Evolutionary conservation across 2,888 invertebrate genomes (phyloP).

Genomic region (Drosophila rubida): DNA sequence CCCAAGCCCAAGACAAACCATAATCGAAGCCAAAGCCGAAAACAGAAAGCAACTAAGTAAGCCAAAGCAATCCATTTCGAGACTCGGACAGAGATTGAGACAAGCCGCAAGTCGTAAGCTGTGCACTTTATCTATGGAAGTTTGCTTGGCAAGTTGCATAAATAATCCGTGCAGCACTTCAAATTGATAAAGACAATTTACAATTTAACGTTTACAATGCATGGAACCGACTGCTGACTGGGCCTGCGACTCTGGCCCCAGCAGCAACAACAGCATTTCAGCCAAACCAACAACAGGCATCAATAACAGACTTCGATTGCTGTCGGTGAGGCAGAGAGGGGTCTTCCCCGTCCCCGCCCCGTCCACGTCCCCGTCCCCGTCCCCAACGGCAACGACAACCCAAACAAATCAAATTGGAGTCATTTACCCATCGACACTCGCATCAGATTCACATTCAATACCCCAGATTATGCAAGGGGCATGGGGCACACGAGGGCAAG

Average conservation of each 20-base stretch:
- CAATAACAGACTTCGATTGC: conserved; percentile 35
- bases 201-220: conserved; percentile 53
- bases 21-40: conserved; percentile 14
- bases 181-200: conserved; percentile 80
- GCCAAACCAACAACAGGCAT: conserved; percentile 52
- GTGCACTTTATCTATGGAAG: conserved; percentile 75
- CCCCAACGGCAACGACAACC: conserved; percentile 27
- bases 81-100: conserved; percentile 11
- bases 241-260: conserved; percentile 6
- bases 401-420: conserved; percentile 80
- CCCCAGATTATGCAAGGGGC: conserved; percentile 1
- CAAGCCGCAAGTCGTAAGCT: conserved; percentile 35
- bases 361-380: too few species aligned
- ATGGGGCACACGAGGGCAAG: conserved; percentile 3
- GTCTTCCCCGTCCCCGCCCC: conserved; percentile 8
- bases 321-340: not conserved
- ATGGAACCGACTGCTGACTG: conserved; percentile 24
- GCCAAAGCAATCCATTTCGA: conserved; percentile 32
- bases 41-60: conserved; percentile 36
- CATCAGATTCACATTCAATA: conserved; percentile 22
- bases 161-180: conserved; percentile 77
- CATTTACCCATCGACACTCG: conserved; percentile 74
- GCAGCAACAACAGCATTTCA: conserved; percentile 28
- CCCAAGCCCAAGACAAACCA: conserved; percentile 20
- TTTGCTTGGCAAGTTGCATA: conserved; percentile 74